Evolutionary conservation across 2,888 invertebrate species (phyloP), one percentile per base, ranked within the genome.

Genomic region (Meteorus colon): DNA sequence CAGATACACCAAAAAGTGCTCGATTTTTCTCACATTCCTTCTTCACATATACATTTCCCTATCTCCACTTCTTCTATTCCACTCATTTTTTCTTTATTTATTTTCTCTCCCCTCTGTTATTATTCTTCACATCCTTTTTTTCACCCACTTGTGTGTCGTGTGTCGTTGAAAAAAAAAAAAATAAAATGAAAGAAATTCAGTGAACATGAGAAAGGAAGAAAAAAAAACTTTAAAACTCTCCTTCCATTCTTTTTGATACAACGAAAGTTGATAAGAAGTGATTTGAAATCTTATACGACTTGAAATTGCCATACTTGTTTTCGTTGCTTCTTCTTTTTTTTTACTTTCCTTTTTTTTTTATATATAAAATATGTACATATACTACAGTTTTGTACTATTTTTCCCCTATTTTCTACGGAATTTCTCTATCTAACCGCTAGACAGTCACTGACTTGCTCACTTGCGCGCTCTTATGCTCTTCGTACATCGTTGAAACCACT

Each of bases 401-500:
- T 3, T 62, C 19, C 24, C 3, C 19, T 19, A 3, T 34, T 19
- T 12, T n/a, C 19, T 37, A 8, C 34, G 3, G 10, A 24, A n/a
- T 34, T 37, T 12, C 19, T 65, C 19, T 65, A 0, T 65, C 12
- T 34, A 6, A 4, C 27, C 16, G n/a, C 12, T 8, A 31, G 24
- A 29, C 27, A 14, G 8, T 41, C 41, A n/a, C 4, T 65, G 34
- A 16, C n/a, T 55, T 19, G 8, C 19, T 19, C n/a, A 55, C 48
- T n/a, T 19, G 19, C 55, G 10, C 55, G 55, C 19, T 55, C n/a
- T 55, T 19, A 55, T 65, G 34, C 37, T 65, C 6, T 41, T 34
- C 37, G 37, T 65, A 65, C 37, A 41, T 65, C 65, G 65, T 65
- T 65, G 65, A 65, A 65, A 65, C 65, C 65, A 65, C 65, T 65